A percentile compares a stretch with the other conserved stretches of the same genome.
These are phyloP conservation scores for Peromyscus aztecus DNA, from an alignment of 2,797 vertebrate genomes.

Conservation along the genomic window DNA sequence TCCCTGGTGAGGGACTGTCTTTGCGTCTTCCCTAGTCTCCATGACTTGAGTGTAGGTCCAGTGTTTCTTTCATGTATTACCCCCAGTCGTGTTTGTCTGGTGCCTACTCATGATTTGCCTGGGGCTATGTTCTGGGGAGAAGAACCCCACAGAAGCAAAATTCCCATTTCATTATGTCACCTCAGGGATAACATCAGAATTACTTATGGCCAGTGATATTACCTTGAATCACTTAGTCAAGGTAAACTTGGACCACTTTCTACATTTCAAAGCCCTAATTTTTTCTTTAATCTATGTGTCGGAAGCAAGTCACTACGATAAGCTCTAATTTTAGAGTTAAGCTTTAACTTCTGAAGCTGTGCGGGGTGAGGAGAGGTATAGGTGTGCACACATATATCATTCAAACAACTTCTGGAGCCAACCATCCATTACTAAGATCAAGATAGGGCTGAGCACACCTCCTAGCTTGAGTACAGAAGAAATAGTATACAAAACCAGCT, in stretches of 20 bases:
- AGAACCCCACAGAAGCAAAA: not conserved
- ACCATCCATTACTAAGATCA: not conserved
- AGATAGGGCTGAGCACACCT: not conserved
- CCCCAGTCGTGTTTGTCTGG: not conserved
- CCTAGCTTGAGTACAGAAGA: not conserved
- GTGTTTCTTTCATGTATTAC: not conserved
- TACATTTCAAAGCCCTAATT: not conserved
- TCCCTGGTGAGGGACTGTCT: not conserved
- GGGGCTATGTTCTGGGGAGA: not conserved
- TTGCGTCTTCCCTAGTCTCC: not conserved
- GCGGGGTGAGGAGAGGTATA: not conserved
- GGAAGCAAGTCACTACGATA: not conserved
- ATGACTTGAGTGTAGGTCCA: not conserved
- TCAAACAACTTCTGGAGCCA: not conserved
- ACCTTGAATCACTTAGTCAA: not conserved
- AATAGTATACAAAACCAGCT: not conserved
- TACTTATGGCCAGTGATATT: not conserved
- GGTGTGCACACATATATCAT: not conserved
- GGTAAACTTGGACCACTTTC: not conserved
- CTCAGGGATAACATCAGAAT: not conserved
- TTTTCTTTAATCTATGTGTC: not conserved
- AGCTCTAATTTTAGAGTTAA: not conserved
- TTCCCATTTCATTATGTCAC: not conserved
- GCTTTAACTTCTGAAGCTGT: not conserved
- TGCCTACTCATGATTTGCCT: not conserved